phyloP scores from a whole-genome alignment of 2,797 vertebrate genomes.

The Aselliscus stoliczkanus region DNA sequence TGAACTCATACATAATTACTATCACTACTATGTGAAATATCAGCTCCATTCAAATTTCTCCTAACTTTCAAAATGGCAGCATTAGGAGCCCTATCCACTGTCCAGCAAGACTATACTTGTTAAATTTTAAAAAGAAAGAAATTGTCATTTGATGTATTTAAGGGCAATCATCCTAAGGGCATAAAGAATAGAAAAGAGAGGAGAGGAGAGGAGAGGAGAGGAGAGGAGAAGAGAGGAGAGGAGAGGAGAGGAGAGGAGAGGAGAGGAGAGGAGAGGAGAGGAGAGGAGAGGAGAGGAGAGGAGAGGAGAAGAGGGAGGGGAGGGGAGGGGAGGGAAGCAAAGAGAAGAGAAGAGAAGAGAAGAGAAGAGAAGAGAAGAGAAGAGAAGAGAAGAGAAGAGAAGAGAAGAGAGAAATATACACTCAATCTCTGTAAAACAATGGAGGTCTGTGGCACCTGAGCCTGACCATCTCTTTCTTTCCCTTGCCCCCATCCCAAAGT shows the following conservation, averaged over 20 bases:
- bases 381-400: too few relatives aligned
- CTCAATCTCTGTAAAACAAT: not conserved
- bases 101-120: not conserved
- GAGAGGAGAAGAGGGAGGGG: too few relatives aligned
- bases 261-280: not conserved
- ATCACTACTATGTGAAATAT: not conserved
- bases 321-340: not conserved
- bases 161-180: not conserved
- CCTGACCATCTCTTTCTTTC: not conserved
- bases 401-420: not conserved
- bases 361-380: not conserved
- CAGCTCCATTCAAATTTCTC: not conserved
- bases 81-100: not conserved
- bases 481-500: accelerated
- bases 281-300: not conserved
- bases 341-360: not conserved
- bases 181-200: not conserved
- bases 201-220: too few relatives aligned
- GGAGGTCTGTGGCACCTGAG: too few relatives aligned
- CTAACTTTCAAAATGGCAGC: not conserved
- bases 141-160: not conserved
- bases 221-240: not conserved
- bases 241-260: too few relatives aligned
- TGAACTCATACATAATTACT: not conserved
- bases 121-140: not conserved